Percentiles rank a stretch among this genome's conserved stretches.
These are phyloP conservation scores for Reticulitermes lucifugus DNA, from an alignment of 2,888 invertebrate species.

Conservation along the genomic window DNA sequence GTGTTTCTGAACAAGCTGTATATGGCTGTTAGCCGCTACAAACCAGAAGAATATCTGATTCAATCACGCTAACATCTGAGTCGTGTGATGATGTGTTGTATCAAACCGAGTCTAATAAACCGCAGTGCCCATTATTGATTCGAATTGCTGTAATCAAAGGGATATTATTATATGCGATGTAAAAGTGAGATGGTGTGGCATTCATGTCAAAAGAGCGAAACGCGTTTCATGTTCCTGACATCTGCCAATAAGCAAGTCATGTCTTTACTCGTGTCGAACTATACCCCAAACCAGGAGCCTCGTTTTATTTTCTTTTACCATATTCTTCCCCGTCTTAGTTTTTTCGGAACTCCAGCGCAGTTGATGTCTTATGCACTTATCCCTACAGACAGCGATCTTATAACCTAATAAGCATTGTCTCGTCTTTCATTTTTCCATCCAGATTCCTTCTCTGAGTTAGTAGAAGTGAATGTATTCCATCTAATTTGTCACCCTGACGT, in stretches of 20 bases:
- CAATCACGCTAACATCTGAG: background rate
- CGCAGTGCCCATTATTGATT: background rate
- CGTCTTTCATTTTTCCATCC: constrained; percentile 3
- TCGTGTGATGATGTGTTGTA: no score
- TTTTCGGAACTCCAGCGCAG: background rate
- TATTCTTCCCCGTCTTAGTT: background rate
- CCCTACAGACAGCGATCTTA: background rate
- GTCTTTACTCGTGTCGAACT: background rate
- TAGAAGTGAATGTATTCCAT: constrained; percentile 8
- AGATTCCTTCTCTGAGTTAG: background rate
- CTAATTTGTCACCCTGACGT: constrained; percentile 34
- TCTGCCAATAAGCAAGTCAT: no score
- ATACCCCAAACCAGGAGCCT: background rate
- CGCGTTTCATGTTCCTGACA: no score
- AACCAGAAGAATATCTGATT: background rate
- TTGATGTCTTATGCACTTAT: background rate
- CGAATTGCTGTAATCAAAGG: background rate
- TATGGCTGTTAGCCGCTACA: background rate
- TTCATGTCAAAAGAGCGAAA: no score
- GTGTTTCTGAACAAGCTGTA: background rate
- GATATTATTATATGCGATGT: background rate
- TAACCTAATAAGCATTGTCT: constrained; percentile 21
- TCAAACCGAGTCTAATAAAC: background rate
- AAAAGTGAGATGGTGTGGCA: no score
- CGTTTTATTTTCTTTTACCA: background rate